phyloP scores from a whole-genome alignment of 2,888 invertebrate genomes.

The Cordilura impudica region DNA sequence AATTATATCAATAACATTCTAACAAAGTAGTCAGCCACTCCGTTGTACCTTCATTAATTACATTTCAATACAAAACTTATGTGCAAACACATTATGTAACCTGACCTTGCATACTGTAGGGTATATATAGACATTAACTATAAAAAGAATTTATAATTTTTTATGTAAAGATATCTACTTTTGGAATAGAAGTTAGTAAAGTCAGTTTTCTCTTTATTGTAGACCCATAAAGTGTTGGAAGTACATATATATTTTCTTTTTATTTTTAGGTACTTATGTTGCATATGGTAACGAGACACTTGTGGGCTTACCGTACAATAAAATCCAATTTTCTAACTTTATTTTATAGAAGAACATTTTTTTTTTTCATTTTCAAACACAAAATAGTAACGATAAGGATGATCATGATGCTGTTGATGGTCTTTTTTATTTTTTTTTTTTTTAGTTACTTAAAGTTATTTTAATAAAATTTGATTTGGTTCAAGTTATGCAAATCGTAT shows the following conservation, averaged over 20 bases:
- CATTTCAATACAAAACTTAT: no score
- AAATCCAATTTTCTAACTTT: conserved; percentile 61
- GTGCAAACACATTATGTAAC: no score
- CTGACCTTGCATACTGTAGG: no score
- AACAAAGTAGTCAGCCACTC: no score
- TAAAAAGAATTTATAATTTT: no score
- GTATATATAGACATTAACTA: no score
- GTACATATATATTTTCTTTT: neutral
- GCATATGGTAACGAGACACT: conserved; percentile 60
- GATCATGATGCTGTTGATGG: neutral
- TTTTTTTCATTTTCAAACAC: neutral
- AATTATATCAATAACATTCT: no score
- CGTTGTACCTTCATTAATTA: no score
- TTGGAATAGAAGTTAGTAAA: neutral
- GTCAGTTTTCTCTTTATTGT: neutral
- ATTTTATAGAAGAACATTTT: conserved; percentile 10
- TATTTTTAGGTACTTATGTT: conserved; percentile 18
- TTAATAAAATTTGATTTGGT: conserved; percentile 55
- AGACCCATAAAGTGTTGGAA: conserved; percentile 49
- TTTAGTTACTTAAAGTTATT: conserved; percentile 41
- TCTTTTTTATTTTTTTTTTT: conserved; percentile 7
- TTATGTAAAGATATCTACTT: neutral
- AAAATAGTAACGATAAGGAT: conserved; percentile 21
- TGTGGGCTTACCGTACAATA: conserved; percentile 60
- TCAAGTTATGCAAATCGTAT: conserved; percentile 53